These are phyloP conservation scores for Sceloporus tristichus DNA, from an alignment of 2,113 vertebrate genomes.

Conservation along the genomic window DNA sequence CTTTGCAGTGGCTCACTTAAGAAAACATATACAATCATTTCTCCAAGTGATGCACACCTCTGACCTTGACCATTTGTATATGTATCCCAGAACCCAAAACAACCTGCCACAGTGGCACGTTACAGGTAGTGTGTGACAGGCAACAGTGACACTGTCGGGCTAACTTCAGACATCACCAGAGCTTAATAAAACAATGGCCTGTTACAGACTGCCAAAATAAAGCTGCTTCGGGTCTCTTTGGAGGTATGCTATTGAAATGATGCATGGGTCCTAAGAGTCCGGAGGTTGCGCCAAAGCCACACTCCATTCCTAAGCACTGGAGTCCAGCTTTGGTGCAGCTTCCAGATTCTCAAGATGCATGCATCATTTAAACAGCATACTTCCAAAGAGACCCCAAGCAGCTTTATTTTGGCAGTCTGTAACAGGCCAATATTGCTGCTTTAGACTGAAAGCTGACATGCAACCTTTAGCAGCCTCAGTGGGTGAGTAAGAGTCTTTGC, in stretches of 20 bases:
- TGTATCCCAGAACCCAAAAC: neutral
- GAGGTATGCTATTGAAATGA: no score
- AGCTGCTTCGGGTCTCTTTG: no score
- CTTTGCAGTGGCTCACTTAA: rapidly evolving
- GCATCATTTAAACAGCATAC: no score
- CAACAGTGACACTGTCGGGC: constrained; percentile 5
- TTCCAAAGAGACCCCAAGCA: no score
- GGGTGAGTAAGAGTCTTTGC: neutral
- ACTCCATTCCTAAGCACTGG: no score
- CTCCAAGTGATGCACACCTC: neutral
- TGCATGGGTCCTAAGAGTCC: no score
- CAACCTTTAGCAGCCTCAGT: neutral
- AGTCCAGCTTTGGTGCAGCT: no score
- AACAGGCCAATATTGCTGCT: neutral
- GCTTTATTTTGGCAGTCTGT: no score
- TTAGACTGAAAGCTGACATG: neutral
- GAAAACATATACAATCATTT: neutral
- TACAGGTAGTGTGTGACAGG: constrained; percentile 9
- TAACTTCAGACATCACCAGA: neutral
- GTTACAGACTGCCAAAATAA: no score
- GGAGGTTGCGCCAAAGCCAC: no score
- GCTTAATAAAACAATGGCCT: neutral
- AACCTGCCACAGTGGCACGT: neutral
- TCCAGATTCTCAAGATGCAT: no score
- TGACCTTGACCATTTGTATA: rapidly evolving